Base-by-base conservation (phyloP, 2,888 invertebrate genomes). In the Trissoscelio sp. region DNA sequence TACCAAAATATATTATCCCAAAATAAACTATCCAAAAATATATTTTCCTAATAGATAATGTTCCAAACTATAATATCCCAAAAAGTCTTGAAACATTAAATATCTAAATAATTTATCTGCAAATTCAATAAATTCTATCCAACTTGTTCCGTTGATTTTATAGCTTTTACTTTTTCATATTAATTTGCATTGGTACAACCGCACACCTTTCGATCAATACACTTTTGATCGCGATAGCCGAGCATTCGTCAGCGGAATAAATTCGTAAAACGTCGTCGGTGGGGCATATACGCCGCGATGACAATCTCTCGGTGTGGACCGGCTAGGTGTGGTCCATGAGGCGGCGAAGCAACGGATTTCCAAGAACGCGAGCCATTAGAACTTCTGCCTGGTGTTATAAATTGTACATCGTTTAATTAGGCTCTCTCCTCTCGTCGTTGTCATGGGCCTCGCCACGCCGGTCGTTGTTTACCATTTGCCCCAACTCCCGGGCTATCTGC, bases 341-440 rank as follows among this genome's bases (percentile, higher is more conserved):
- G 87, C 88, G 88, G 86, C 86, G 87, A 22, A 86, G 87, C 85
- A 86, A 83, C 86, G 88, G 88, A 89, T 89, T 91, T 91, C 91
- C 91, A 91, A 84, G 91, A 91, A 91, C 90, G 91, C 88, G 89
- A 90, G 89, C 91, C 91, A 90, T 91, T 91, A 91, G 90, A 89
- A 89, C 89, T 87, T 89, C 88, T 87, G 87, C 86, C 88, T 91
- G 90, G 91, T 89, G 91, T 91, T 91, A 91, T 91, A 91, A 91
- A 91, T 91, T 91, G 89, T 90, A 91, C 91, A 91, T 91, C 91
- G 90, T 91, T 91, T 91, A 91, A 91, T 91, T 91, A 91, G 91
- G 90, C 88, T 87, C 86, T 84, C 86, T 85, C 84, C 78, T 79
- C 80, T 83, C 81, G 83, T 82, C 74, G 79, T 81, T 64, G 67